Base-by-base conservation (phyloP, 2,797 vertebrate genomes). In the Sebastes nivosus region DNA sequence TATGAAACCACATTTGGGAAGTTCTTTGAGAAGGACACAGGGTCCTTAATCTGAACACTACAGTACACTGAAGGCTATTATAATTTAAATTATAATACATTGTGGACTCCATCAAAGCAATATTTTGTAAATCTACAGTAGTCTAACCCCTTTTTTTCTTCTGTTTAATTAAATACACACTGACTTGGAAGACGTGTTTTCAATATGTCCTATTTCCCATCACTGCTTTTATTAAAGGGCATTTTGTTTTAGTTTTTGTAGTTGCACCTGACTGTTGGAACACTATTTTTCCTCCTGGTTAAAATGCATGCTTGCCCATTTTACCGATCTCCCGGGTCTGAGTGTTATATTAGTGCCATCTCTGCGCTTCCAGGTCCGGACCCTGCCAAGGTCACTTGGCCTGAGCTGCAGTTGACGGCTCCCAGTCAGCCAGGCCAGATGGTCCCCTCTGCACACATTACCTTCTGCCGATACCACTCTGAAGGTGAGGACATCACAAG, bases 351-450 rank as follows among this genome's bases (percentile, higher is more conserved):
- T 90, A 82, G 83, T 92, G 88, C 81, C 86, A 93, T 93, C 88
- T 82, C 84, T 34, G 80, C 89, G 77, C 80, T 79, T 91, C 84
- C 79, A 86, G 85, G 91, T 83, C 80, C 67, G 27, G 80, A 79
- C 80, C 54, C 81, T 92, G 91, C 92, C 94, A 95, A 95, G 92
- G 93, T 95, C 94, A 93, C 87, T 89, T 94, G 94, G 94, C 90
- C 91, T 73, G 85, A 93, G 90, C 81, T 76, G 78, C 75, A 75
- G 89, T 65, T 88, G 92, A 93, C 79, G 78, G 79, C 88, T 91
- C 89, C 88, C 84, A 86, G 91, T 92, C 91, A 92, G 88, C 85
- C 88, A 32, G 84, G 93, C 91, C 95, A 95, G 94, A 96, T 95
- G 95, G 95, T 93, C 86, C 84, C 89, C 89, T 87, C 87, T 87